Base-by-base conservation (phyloP, 2,888 invertebrate genomes). In the Leptinotarsa juncta region DNA sequence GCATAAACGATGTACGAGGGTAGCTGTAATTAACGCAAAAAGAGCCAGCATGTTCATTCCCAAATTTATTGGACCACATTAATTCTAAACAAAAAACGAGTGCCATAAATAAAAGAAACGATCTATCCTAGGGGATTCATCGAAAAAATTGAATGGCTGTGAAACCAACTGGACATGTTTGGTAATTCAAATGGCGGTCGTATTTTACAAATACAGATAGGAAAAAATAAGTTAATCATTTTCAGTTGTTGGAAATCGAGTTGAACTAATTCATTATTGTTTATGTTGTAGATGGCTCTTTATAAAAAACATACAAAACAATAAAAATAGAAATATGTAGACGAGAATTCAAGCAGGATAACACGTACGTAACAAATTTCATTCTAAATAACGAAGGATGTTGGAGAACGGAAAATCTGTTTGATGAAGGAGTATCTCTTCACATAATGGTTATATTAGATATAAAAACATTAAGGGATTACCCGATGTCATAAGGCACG, bases 21-120 rank as follows among this genome's bases (percentile, higher is more conserved):
- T 18, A 15, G 16, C 18, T 67, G n/a, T 67, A 49, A 67, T 67
- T n/a, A 67, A 48, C 67, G 67, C 49, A 67, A 48, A 67, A 53
- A 53, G 3, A 14, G 67, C 67, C 49, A 10, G 51, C 67, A 50
- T 51, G 26, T 67, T 50, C 67, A 3, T 50, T 20, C 51, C 67
- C 15, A 67, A 67, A 67, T 67, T 49, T 67, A 67, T 67, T 48
- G 67, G 67, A 23, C 16, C 26, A 49, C 67, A 67, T 67, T 67
- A 67, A 67, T 67, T 18, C 51, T 26, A 23, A 23, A 51, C 15
- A 67, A 67, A 67, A 66, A 48, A 67, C 67, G 49, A 18, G 4
- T 15, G 50, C 67, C 12, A 49, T 67, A 67, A 67, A 67, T 67
- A 67, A 67, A 26, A 50, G 49, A 16, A 67, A 67, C 49, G 67